A percentile compares a stretch with the other conserved stretches of the same genome.
These are phyloP conservation scores for Hemitrygon akajei DNA, from an alignment of 2,797 vertebrate species.

Conservation along the genomic window DNA sequence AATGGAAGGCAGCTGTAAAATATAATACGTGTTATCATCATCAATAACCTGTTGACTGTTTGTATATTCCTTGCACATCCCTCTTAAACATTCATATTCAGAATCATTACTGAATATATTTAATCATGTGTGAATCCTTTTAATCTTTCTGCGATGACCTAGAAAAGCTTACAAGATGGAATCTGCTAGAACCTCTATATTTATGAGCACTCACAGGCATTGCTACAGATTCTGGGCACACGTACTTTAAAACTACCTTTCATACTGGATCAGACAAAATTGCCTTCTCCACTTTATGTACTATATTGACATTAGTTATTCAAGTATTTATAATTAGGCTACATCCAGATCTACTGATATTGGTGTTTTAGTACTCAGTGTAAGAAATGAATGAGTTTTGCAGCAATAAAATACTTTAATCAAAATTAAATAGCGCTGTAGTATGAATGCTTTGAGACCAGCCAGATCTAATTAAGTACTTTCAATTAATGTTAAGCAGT, in stretches of 20 bases:
- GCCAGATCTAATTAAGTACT: neutral
- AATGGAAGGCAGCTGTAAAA: constrained; percentile 37
- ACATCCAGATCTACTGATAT: neutral
- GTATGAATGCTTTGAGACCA: neutral
- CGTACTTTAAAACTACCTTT: too few relatives aligned
- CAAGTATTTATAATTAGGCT: neutral
- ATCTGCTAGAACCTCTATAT: neutral
- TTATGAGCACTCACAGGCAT: neutral
- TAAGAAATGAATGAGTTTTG: neutral
- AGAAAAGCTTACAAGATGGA: neutral
- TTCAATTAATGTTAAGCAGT: neutral
- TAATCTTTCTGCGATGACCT: neutral
- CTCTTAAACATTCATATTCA: neutral
- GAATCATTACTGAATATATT: neutral
- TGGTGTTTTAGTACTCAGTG: neutral
- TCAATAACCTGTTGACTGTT: neutral
- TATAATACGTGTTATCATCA: constrained; percentile 26
- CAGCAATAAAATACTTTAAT: neutral
- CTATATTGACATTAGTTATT: neutral
- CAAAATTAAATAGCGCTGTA: neutral
- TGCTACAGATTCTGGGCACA: neutral
- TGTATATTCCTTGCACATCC: constrained; percentile 34
- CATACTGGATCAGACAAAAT: neutral
- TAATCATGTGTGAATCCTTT: constrained; percentile 10
- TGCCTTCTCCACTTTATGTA: neutral